Evolutionary conservation across 2,113 vertebrate species (phyloP), one percentile per base, ranked within the genome.

Genomic region (Neogobius melanostomus): DNA sequence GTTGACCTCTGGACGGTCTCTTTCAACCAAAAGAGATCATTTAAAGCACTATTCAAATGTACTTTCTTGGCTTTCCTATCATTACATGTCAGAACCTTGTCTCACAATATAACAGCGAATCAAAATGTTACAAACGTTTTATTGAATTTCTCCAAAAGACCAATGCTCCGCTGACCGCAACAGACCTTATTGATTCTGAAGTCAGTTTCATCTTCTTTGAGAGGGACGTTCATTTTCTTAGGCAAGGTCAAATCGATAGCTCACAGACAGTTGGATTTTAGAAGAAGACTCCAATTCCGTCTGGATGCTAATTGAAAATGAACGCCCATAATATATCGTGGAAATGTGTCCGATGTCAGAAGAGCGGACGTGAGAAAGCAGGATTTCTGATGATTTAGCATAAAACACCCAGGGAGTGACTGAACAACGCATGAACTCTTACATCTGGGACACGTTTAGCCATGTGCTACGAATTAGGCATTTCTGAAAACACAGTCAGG

Each of bases 371-470:
- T 71, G 71, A 74, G 49, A 51, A 7, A 82, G 76, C 57, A 53
- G 7, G 53, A 64, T 81, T 85, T 89, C 60, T 87, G 83, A 88
- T 87, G 89, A 91, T 77, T 74, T 52, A 70, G 83, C 81, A 82
- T 36, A 56, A 56, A 49, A 73, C 76, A 88, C 86, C 57, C 64
- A 10, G 65, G 82, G 77, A 77, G 77, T 45, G 77, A 44, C 68
- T 76, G 47, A 87, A 84, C 87, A 91, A 85, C 72, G 70, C 65
- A 74, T 81, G 83, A 92, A 90, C 82, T 76, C 76, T 11, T 57
- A 43, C 88, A 93, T 93, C 90, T 93, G 91, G 88, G 79, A 88
- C 43, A 74, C 69, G 88, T 92, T 90, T 85, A 71, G 71, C 82
- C 89, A 91, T 89, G 86, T 90, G 90, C 84, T 84, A 89, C 74